Percentiles rank a stretch among this genome's conserved stretches.
phyloP scores from a whole-genome alignment of 2,113 vertebrate species.

The Callipepla californica region DNA sequence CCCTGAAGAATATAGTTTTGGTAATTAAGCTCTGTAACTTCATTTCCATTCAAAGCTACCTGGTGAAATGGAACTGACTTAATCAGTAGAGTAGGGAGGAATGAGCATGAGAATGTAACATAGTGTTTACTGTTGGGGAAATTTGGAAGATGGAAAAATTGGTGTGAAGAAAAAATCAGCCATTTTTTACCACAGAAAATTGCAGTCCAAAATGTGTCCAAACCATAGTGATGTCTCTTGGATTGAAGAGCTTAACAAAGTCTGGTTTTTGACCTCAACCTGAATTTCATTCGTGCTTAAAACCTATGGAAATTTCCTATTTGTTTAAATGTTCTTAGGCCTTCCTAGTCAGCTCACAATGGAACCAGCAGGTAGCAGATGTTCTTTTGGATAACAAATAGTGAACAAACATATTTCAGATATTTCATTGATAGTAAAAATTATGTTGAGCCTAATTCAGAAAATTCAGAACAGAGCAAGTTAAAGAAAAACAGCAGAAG shows the following conservation, averaged over 20 bases:
- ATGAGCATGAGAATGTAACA: not conserved
- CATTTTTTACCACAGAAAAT: not conserved
- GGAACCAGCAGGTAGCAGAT: not conserved
- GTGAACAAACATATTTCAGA: not conserved
- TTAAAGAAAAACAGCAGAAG: not conserved
- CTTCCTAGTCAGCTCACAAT: not conserved
- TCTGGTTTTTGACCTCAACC: not conserved
- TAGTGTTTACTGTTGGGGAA: not conserved
- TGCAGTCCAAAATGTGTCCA: not conserved
- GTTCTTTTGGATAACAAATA: not conserved
- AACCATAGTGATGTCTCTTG: not conserved
- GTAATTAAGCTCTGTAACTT: not conserved
- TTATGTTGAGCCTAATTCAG: not conserved
- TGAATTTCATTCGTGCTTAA: not conserved
- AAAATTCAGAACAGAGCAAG: not conserved
- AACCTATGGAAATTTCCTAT: not conserved
- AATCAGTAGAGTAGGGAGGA: not conserved
- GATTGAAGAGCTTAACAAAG: not conserved
- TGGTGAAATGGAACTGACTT: not conserved
- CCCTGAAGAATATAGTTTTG: not conserved
- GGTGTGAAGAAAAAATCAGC: not conserved
- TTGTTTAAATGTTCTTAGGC: not conserved
- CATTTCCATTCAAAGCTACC: not conserved
- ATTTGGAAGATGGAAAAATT: not conserved
- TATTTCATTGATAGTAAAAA: not conserved